Base-by-base conservation (phyloP, 2,888 invertebrate genomes). In the Heliconius aoede region DNA sequence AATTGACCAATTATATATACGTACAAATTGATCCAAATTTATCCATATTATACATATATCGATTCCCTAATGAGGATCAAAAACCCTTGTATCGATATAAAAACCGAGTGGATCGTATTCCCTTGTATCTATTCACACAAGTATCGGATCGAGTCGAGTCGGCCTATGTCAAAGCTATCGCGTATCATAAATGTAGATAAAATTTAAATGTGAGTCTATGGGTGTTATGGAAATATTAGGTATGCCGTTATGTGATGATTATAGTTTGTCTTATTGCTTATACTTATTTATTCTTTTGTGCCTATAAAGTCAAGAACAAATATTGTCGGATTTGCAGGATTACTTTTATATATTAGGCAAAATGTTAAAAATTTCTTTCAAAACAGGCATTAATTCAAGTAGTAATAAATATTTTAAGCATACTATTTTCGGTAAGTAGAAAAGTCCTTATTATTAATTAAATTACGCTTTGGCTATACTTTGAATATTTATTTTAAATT, bases 361-460 rank as follows among this genome's bases (percentile, higher is more conserved):
- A 40, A 84, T 84, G 84, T 81, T 81, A 60, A 83, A 80, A 78
- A 72, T 81, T 72, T 78, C 78, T 73, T 74, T 76, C 40, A 82
- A 83, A 72, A 72, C 77, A 9, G 79, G 78, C 76, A 76, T 36
- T 74, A 75, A 81, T 64, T 36, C 78, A 60, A 74, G 71, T 68
- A 78, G 80, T 60, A 82, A 81, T 78, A 82, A 80, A 40, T 82
- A 81, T 73, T 67, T 83, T n/a, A 72, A 76, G 15, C 80, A 84
- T 78, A 78, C 81, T 24, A 82, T 83, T 75, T 80, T 84, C 67
- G 84, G 84, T 85, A 83, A 83, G 84, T 83, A 83, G 13, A 30
- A 61, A 24, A 18, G 7, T 46, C 18, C 61, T 40, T 55, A 68
- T 28, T 68, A 46, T 68, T 46, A 72, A 21, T 18, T 62, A 40